Percentiles rank a stretch among this genome's conserved stretches.
Conservation (phyloP, 35 echinoderm and acorn worm species). For the Heliocidaris tuberculata region DNA sequence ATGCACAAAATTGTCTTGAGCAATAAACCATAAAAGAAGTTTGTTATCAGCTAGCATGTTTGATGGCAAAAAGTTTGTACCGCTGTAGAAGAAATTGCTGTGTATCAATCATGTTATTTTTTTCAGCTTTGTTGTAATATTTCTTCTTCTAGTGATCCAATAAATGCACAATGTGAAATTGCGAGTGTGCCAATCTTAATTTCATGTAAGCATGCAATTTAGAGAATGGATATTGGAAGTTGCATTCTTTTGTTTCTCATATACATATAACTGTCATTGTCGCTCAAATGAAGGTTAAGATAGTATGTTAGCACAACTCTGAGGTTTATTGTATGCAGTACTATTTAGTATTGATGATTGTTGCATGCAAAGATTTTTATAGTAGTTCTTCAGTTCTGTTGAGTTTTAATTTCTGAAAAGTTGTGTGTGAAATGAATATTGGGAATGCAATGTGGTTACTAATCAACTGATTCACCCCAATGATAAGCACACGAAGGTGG, state of each 20-base stretch:
- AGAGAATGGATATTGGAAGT: neutral
- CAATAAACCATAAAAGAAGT: neutral
- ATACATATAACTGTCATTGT: neutral
- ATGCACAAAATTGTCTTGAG: neutral
- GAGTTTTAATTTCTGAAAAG: neutral
- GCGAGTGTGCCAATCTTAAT: neutral
- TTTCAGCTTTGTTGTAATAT: no score
- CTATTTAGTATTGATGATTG: neutral
- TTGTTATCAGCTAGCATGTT: neutral
- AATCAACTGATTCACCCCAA: neutral
- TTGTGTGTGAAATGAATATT: neutral
- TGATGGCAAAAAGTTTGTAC: neutral
- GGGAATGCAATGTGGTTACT: neutral
- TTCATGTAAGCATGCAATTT: neutral
- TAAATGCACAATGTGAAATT: no score
- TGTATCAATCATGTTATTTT: neutral
- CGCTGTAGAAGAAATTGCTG: neutral
- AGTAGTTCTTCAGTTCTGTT: neutral
- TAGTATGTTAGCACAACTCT: neutral
- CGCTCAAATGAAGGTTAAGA: neutral
- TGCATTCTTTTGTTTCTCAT: neutral
- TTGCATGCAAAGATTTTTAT: neutral
- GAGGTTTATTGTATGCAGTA: neutral
- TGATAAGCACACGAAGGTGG: neutral
- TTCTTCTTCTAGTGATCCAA: no score